phyloP scores from a whole-genome alignment of 2,888 invertebrate species.

The Agrochola macilenta region DNA sequence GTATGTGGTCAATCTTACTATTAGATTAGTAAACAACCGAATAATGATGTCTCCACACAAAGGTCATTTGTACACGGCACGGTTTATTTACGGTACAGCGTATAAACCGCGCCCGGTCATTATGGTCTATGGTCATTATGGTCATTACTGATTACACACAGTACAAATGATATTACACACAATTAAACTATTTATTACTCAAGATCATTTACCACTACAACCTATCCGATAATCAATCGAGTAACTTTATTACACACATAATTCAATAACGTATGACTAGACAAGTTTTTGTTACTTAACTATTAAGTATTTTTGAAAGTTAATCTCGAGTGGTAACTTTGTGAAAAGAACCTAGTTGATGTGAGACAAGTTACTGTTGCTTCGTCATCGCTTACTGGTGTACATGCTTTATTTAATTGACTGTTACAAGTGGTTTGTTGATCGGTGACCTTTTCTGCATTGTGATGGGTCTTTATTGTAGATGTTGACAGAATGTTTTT shows the following conservation, averaged over 20 bases:
- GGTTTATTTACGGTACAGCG: too few species aligned
- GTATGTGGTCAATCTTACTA: not conserved
- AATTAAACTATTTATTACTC: conserved; percentile 9
- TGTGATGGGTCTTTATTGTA: not conserved
- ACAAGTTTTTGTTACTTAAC: conserved; percentile 12
- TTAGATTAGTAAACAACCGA: not conserved
- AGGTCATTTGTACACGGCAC: too few species aligned
- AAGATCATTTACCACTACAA: conserved; percentile 17
- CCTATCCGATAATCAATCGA: conserved; percentile 16
- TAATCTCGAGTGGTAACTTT: not conserved
- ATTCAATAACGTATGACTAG: conserved; percentile 17
- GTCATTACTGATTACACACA: not conserved
- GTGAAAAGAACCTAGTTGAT: conserved; percentile 17
- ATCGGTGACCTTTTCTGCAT: conserved; percentile 8
- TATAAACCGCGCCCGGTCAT: too few species aligned
- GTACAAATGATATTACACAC: not conserved
- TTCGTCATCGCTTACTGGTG: conserved; percentile 17
- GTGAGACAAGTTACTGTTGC: conserved; percentile 26
- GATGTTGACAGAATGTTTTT: conserved; percentile 5
- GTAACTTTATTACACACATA: conserved; percentile 8
- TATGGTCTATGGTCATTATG: not conserved
- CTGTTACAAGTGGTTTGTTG: not conserved
- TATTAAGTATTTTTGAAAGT: conserved; percentile 28
- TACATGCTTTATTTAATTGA: conserved; percentile 12
- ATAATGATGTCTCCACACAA: not conserved